Conservation (phyloP, 2,113 vertebrate genomes). For the Dolichallabes microphthalmus region DNA sequence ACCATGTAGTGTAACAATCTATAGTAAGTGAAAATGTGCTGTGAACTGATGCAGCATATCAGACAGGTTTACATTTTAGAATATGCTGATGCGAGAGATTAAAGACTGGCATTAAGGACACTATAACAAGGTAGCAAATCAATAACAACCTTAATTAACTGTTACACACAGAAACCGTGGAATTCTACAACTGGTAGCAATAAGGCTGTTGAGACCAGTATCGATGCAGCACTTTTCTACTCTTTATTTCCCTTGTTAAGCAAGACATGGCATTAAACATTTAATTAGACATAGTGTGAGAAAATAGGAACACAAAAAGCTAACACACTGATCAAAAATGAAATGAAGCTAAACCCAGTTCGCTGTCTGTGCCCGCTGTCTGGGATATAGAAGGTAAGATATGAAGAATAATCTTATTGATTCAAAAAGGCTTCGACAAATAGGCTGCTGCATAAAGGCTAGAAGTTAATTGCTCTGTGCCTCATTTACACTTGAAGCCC, state of each 20-base stretch:
- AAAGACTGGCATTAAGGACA: neutral
- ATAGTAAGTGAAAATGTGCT: neutral
- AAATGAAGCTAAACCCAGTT: neutral
- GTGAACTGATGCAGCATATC: too few species aligned
- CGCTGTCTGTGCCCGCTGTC: neutral
- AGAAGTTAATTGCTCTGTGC: neutral
- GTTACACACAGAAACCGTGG: neutral
- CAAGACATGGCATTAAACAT: conserved; percentile 17
- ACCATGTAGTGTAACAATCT: neutral
- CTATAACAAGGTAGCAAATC: conserved; percentile 16
- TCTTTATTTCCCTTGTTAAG: conserved; percentile 10
- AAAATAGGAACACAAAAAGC: neutral
- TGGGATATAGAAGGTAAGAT: neutral
- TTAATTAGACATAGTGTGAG: neutral
- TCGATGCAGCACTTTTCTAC: neutral
- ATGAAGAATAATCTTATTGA: neutral
- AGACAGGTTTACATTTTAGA: neutral
- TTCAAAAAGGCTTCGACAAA: neutral
- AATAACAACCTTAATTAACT: conserved; percentile 22
- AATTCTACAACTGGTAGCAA: neutral
- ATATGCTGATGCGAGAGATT: neutral
- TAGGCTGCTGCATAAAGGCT: neutral
- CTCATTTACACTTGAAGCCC: neutral
- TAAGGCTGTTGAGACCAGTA: conserved; percentile 9
- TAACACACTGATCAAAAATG: neutral